These are phyloP conservation scores for Rhopilema esculentum DNA, from an alignment of 30 jellyfish, hydroid and myxozoan species.

Conservation along the genomic window DNA sequence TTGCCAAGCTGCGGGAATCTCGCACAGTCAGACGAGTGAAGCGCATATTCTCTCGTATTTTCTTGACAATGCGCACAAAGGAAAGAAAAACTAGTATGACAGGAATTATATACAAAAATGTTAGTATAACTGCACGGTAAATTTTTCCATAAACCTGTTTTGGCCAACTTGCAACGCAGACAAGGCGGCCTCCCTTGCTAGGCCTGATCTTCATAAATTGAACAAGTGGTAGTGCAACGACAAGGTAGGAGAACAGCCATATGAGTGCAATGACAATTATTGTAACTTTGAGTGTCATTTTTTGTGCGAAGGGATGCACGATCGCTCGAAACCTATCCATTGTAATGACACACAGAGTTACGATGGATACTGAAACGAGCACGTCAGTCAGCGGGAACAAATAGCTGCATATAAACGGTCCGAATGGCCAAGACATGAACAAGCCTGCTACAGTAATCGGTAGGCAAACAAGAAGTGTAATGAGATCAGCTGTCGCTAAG, in stretches of 20 bases:
- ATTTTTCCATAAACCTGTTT: conserved; percentile 4
- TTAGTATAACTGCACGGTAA: conserved; percentile 58
- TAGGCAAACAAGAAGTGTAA: conserved; percentile 67
- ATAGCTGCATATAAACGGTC: conserved; percentile 80
- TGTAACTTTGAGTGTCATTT: conserved; percentile 56
- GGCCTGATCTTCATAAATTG: conserved; percentile 25
- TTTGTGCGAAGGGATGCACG: conserved; percentile 81
- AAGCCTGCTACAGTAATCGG: conserved; percentile 66
- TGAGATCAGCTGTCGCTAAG: conserved; percentile 89
- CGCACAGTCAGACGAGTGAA: conserved; percentile 73
- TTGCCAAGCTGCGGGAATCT: conserved; percentile 50
- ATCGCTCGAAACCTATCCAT: conserved; percentile 95
- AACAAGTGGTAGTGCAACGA: conserved; percentile 84
- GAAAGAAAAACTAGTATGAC: conserved; percentile 72
- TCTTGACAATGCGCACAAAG: conserved; percentile 59
- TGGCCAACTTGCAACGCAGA: conserved; percentile 75
- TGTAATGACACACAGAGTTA: conserved; percentile 81
- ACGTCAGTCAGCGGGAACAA: conserved; percentile 87
- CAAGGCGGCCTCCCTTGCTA: conserved; percentile 53
- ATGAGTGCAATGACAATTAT: conserved; percentile 33
- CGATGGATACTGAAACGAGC: conserved; percentile 76
- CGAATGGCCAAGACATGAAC: conserved; percentile 94
- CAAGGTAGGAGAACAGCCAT: conserved; percentile 82
- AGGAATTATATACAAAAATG: conserved; percentile 70
- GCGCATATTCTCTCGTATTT: conserved; percentile 60